phyloP scores from a whole-genome alignment of 2,797 vertebrate genomes.

The Crax fasciolata region DNA sequence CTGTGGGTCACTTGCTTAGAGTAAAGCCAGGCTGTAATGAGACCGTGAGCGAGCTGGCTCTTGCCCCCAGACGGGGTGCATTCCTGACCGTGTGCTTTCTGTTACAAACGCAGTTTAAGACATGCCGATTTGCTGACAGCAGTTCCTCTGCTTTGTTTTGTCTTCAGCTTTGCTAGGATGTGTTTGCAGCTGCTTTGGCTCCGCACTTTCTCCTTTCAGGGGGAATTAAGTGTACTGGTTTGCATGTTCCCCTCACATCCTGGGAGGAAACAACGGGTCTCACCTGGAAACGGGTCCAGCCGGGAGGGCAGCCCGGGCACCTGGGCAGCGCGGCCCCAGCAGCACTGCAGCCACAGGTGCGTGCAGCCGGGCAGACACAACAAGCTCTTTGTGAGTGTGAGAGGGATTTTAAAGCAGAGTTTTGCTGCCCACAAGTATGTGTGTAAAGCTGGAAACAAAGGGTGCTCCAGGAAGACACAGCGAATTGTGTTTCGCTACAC shows the following conservation, averaged over 20 bases:
- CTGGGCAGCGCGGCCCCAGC: background rate
- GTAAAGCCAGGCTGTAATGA: background rate
- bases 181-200: constrained; percentile 22
- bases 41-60: too few relatives aligned
- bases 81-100: background rate
- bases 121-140: background rate
- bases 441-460: background rate
- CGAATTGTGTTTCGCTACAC: background rate
- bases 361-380: background rate
- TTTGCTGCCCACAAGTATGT: background rate
- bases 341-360: background rate
- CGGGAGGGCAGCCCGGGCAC: background rate
- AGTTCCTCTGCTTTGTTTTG: background rate
- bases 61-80: too few relatives aligned
- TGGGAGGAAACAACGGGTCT: background rate
- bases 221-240: background rate
- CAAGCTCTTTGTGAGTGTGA: background rate
- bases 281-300: background rate
- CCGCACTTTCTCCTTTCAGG: background rate
- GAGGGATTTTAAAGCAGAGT: background rate
- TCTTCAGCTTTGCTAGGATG: background rate
- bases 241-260: background rate
- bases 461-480: background rate
- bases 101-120: background rate
- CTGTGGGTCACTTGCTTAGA: background rate